Evolutionary conservation across 2,888 invertebrate species (phyloP).

Genomic region (Onchidella celtica): DNA sequence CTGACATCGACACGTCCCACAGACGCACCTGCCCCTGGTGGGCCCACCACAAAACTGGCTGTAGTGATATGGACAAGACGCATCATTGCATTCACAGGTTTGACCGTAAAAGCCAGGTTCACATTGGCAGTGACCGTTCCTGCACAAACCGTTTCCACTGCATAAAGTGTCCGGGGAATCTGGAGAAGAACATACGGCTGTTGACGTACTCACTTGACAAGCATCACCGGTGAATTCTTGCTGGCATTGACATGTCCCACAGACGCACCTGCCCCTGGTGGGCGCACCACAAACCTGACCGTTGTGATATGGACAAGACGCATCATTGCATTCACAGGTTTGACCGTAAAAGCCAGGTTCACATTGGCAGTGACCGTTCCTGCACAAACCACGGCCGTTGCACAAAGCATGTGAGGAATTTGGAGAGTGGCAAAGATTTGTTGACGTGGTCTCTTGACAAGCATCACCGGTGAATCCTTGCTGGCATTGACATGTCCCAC

Average conservation of each 20-base stretch:
- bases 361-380: not conserved
- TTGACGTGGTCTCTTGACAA: not conserved
- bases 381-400: not conserved
- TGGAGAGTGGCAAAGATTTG: not conserved
- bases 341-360: not conserved
- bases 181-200: not conserved
- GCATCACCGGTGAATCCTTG: not conserved
- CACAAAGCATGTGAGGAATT: not conserved
- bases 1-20: not conserved
- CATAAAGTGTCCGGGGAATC: not conserved
- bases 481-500: not conserved
- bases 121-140: not conserved
- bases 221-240: not conserved
- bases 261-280: not conserved
- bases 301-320: not conserved
- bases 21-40: not conserved
- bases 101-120: not conserved
- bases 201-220: not conserved
- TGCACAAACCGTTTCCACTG: not conserved
- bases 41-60: not conserved
- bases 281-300: not conserved
- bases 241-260: not conserved
- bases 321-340: not conserved
- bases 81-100: not conserved
- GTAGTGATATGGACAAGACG: not conserved